Percentiles rank a stretch among this genome's conserved stretches.
These are phyloP conservation scores for Sorex fumeus DNA, from an alignment of 2,113 vertebrate genomes.

Conservation along the genomic window DNA sequence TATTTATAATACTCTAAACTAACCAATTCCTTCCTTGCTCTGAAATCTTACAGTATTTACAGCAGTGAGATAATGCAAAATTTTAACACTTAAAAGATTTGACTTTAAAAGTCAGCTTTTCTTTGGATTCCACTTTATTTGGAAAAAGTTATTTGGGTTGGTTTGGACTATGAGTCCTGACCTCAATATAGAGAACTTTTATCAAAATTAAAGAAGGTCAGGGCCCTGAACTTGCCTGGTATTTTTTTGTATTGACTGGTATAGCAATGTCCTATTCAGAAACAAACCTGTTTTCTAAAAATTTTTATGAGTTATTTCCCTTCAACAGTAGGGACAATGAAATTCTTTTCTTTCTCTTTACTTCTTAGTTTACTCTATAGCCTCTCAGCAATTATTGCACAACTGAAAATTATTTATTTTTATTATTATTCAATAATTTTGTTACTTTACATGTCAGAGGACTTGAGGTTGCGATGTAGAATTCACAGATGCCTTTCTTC, in stretches of 20 bases:
- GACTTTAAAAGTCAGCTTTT: background rate
- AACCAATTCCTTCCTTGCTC: background rate
- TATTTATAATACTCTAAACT: background rate
- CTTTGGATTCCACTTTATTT: constrained; percentile 26
- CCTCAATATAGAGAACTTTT: background rate
- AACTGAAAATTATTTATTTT: no score
- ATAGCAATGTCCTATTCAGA: no score
- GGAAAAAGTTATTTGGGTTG: constrained; percentile 21
- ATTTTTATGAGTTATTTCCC: no score
- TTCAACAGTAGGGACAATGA: no score
- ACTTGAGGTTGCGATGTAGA: no score
- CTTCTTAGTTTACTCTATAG: no score
- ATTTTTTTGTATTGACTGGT: no score
- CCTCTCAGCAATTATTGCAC: no score
- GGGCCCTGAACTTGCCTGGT: background rate
- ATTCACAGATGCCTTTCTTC: background rate
- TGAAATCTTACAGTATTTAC: background rate
- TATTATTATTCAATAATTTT: no score
- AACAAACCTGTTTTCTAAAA: no score
- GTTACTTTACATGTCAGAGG: no score
- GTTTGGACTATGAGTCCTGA: background rate
- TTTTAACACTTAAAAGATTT: background rate
- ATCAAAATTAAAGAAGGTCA: constrained; percentile 30
- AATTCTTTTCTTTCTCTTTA: no score
- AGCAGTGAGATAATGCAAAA: constrained; percentile 22